Conservation (phyloP, 2,113 vertebrate species). For the Ardeotis arabs region DNA sequence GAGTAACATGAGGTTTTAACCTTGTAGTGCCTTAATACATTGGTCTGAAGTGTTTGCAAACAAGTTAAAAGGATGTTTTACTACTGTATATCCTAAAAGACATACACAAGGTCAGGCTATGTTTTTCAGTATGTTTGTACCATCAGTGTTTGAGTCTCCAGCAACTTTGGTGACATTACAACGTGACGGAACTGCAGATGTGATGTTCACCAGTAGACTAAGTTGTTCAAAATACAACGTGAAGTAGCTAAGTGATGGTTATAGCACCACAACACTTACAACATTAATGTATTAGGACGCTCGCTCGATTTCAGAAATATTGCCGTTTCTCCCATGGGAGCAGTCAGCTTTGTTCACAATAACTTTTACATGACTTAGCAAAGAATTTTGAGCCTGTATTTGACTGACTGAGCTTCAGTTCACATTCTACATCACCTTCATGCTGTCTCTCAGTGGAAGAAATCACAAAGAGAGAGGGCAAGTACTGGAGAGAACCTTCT, state of each 20-base stretch:
- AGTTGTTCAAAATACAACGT: neutral
- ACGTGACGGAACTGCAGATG: neutral
- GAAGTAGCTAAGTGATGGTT: neutral
- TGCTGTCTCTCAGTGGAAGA: neutral
- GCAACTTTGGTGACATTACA: neutral
- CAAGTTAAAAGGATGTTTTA: neutral
- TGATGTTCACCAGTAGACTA: neutral
- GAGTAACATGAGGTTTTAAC: neutral
- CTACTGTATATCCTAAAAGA: neutral
- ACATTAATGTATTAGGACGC: neutral
- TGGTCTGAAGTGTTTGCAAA: neutral
- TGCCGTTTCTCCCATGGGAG: neutral
- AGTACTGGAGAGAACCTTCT: neutral
- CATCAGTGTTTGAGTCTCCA: fast-evolving
- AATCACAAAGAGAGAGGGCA: neutral
- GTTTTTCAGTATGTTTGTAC: neutral
- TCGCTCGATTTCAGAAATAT: neutral
- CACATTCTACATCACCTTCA: neutral
- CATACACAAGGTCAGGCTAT: neutral
- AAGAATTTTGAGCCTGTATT: neutral
- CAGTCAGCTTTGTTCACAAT: neutral
- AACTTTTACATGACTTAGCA: neutral
- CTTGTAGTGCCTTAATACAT: neutral
- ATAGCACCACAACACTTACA: neutral
- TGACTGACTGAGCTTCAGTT: neutral